A percentile compares a stretch with the other conserved stretches of the same genome.
Conservation (phyloP, 2,797 vertebrate species). For the Enteromius thamalakanensis region DNA sequence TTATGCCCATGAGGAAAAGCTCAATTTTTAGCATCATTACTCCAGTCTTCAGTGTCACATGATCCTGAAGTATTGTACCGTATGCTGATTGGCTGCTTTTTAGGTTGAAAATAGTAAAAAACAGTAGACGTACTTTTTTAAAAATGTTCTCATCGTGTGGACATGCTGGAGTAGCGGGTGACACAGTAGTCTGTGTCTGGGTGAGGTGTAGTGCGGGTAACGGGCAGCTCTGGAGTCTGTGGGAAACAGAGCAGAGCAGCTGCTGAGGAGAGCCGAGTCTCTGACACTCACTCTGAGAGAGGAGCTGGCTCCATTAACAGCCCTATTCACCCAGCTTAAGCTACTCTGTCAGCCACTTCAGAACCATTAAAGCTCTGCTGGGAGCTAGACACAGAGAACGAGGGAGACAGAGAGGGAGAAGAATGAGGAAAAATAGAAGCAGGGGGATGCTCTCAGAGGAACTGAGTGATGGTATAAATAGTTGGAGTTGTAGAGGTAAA, state of each 20-base stretch:
- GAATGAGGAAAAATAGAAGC: constrained; percentile 36
- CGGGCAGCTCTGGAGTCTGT: constrained; percentile 38
- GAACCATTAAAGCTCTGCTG: constrained; percentile 63
- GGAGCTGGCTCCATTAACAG: constrained; percentile 58
- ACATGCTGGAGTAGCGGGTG: not conserved
- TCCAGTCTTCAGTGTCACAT: not conserved
- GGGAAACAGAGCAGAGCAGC: constrained; percentile 38
- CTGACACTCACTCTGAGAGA: constrained; percentile 51
- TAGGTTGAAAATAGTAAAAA: not conserved
- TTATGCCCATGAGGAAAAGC: not conserved
- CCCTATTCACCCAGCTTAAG: constrained; percentile 63
- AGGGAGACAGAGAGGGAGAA: constrained; percentile 39
- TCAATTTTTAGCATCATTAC: not conserved
- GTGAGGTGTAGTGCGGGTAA: constrained; percentile 35
- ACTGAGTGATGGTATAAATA: constrained; percentile 52
- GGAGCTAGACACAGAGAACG: constrained; percentile 45
- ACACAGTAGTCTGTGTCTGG: not conserved
- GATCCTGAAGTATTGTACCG: not conserved
- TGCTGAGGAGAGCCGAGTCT: constrained; percentile 31
- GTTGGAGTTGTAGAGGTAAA: constrained; percentile 58
- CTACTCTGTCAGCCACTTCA: constrained; percentile 64
- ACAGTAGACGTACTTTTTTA: not conserved
- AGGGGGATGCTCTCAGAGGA: constrained; percentile 25
- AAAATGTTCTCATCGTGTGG: not conserved
- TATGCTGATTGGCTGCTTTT: no score